Conservation (phyloP, 2,888 invertebrate genomes). For the Timandra comae region DNA sequence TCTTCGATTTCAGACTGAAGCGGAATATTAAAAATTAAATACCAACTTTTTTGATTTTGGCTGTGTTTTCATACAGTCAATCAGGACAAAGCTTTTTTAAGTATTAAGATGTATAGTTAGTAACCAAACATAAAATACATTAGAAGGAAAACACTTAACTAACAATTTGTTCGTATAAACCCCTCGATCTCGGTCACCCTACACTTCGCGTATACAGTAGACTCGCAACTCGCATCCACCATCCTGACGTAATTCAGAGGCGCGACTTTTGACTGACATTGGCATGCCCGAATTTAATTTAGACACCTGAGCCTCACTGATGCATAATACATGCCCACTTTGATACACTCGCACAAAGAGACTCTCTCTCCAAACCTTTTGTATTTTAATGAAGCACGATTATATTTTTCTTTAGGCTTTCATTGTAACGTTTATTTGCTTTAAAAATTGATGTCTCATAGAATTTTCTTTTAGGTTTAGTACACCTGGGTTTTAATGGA, state of each 20-base stretch:
- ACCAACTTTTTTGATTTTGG: too few relatives aligned
- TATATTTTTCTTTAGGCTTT: constrained; percentile 29
- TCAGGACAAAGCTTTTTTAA: too few relatives aligned
- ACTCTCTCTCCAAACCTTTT: constrained; percentile 29
- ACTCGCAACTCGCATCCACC: too few relatives aligned
- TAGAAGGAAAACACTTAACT: too few relatives aligned
- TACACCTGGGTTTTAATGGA: neutral
- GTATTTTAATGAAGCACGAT: constrained; percentile 48
- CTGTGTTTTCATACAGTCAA: too few relatives aligned
- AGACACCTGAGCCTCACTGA: constrained; percentile 48
- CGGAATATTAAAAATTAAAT: too few relatives aligned
- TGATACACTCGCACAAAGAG: constrained; percentile 39
- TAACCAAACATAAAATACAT: too few relatives aligned
- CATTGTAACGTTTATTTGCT: constrained; percentile 12
- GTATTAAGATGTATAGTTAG: too few relatives aligned
- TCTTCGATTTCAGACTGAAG: too few relatives aligned
- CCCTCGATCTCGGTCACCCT: too few relatives aligned
- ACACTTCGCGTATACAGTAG: too few relatives aligned
- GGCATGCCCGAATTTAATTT: constrained; percentile 58
- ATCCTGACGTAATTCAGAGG: constrained; percentile 18
- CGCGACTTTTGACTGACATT: constrained; percentile 53
- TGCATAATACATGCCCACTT: constrained; percentile 57
- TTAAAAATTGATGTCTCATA: constrained; percentile 11
- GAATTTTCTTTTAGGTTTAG: neutral
- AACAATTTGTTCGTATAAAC: too few relatives aligned